Base-by-base conservation (phyloP, 2,797 vertebrate species). In the Mastacembelus armatus region DNA sequence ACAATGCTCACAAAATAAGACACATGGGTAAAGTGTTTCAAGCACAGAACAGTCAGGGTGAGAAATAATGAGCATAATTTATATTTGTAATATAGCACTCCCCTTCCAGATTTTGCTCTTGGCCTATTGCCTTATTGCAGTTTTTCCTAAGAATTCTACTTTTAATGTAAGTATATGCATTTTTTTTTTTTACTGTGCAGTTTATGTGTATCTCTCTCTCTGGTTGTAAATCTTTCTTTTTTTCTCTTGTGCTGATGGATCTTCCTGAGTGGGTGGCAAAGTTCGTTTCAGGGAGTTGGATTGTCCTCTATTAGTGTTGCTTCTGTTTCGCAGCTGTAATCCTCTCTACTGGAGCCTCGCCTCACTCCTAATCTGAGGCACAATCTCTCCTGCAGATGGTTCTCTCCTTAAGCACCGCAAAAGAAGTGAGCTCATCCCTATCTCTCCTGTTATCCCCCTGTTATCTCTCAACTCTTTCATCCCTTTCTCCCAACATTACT, bases 341-440 rank as follows among this genome's bases (percentile, higher is more conserved):
- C 94, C 92, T 80, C 87, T 87, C 78, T 85, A 73, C 86, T 87
- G 88, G 91, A 95, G 92, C 85, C 72, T 86, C 32, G 78, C 78
- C 84, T 87, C 77, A 49, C 74, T 87, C 83, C 92, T 96, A 94
- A 95, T 96, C 94, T 94, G 90, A 90, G 89, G 88, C 91, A 92
- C 91, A 91, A 95, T 95, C 93, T 92, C 92, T 91, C 85, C 88
- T 93, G 82, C 95, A 95, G 94, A 95, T 95, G 95, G 91, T 94
- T 94, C 87, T 59, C 92, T 94, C 91, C 93, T 95, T 94, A 94
- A 95, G 92, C 91, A 93, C 91, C 71, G 90, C 89, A 92, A 93
- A 93, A 91, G 90, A 95, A 89, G 93, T 93, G 78, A 94, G 92
- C 84, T 77, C 85, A 93, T 90, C 91, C 88, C 88, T 86, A 92